Evolutionary conservation across 2,797 vertebrate genomes (phyloP).

Genomic region (Forpus xanthops): DNA sequence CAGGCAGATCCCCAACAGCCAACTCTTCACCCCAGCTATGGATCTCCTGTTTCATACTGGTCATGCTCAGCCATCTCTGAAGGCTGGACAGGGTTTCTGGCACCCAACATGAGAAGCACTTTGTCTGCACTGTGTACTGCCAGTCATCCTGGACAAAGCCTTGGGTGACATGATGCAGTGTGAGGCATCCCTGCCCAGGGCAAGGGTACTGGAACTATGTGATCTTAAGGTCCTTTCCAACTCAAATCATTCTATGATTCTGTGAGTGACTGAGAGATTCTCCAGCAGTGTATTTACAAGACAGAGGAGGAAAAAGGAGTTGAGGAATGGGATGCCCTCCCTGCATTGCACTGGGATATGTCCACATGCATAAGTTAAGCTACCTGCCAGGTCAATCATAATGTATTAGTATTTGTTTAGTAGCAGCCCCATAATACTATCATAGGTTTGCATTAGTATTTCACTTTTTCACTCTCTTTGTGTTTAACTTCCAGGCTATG

Average conservation of each 20-base stretch:
- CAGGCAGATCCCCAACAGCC: neutral
- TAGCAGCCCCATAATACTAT: neutral
- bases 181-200: neutral
- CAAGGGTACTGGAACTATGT: neutral
- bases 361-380: rapidly evolving
- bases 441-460: neutral
- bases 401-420: neutral
- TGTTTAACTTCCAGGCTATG: neutral
- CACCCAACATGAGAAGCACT: neutral
- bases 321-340: neutral
- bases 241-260: neutral
- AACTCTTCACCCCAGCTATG: neutral
- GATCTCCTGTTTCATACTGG: neutral
- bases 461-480: neutral
- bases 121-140: neutral
- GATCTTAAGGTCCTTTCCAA: too few species aligned
- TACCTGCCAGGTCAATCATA: neutral
- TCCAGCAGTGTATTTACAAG: rapidly evolving
- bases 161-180: neutral
- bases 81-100: neutral
- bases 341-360: neutral
- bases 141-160: neutral
- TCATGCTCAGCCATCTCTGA: neutral
- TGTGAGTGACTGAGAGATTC: neutral
- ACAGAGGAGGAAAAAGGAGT: neutral